Percentiles rank a stretch among this genome's conserved stretches.
Conservation (phyloP, 2,113 vertebrate genomes). For the Mesitornis unicolor region DNA sequence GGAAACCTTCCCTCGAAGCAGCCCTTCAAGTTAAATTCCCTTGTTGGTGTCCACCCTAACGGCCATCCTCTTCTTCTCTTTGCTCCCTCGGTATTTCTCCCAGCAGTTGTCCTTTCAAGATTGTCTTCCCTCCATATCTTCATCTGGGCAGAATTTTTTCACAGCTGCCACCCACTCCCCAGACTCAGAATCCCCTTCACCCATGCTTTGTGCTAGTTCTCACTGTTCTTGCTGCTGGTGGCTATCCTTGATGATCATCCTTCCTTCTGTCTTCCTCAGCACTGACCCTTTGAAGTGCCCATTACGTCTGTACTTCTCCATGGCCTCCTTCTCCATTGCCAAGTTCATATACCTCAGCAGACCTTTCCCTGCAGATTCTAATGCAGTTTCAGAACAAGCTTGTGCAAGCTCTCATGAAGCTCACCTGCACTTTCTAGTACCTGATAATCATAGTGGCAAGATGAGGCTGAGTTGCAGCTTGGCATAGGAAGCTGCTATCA, state of each 20-base stretch:
- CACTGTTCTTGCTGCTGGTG: not conserved
- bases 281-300: not conserved
- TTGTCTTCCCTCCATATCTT: not conserved
- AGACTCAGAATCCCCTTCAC: not conserved
- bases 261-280: not conserved
- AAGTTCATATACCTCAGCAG: not conserved
- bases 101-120: not conserved
- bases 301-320: not conserved
- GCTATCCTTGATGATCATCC: not conserved
- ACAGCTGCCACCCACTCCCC: not conserved
- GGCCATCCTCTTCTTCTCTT: not conserved
- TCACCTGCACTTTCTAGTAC: not conserved
- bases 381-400: not conserved
- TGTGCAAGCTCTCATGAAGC: not conserved
- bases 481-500: not conserved
- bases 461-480: not conserved
- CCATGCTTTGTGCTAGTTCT: not conserved
- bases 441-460: not conserved
- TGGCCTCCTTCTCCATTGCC: not conserved
- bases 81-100: not conserved
- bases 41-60: not conserved
- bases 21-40: not conserved
- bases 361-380: not conserved
- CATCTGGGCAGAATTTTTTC: not conserved
- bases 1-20: not conserved